Evolutionary conservation across 2,888 invertebrate species (phyloP).

Genomic region (Phragmatobia fuliginosa): DNA sequence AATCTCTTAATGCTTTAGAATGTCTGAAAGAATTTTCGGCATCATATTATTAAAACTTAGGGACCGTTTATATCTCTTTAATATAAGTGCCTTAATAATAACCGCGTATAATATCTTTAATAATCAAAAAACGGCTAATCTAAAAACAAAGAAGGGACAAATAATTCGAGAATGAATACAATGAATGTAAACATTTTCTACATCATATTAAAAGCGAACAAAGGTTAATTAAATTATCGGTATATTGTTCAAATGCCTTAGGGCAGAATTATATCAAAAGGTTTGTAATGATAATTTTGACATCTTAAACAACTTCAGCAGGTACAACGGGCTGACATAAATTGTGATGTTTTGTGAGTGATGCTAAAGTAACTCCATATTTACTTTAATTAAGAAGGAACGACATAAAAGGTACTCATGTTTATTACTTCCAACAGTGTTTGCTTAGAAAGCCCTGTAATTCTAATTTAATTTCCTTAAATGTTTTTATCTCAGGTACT

Average conservation of each 20-base stretch:
- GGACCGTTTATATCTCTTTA: neutral
- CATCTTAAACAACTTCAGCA: constrained; percentile 33
- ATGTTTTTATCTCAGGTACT: neutral
- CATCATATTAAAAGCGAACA: constrained; percentile 38
- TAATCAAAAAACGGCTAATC: constrained; percentile 10
- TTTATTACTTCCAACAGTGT: neutral
- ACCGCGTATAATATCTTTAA: neutral
- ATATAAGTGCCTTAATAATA: neutral
- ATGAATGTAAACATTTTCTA: constrained; percentile 38
- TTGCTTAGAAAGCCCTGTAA: constrained; percentile 1
- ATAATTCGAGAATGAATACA: constrained; percentile 7
- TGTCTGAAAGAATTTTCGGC: neutral
- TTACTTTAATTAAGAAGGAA: constrained; percentile 14
- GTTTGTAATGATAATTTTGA: constrained; percentile 41
- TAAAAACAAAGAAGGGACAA: constrained; percentile 5
- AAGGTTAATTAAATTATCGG: constrained; percentile 51
- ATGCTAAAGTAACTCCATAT: constrained; percentile 11
- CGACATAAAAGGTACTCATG: neutral
- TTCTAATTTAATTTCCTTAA: neutral
- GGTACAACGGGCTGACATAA: constrained; percentile 17
- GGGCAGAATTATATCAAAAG: constrained; percentile 44
- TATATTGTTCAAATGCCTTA: constrained; percentile 40
- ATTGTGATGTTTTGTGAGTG: constrained; percentile 25
- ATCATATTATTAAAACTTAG: neutral
- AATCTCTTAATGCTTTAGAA: neutral